phyloP scores from a whole-genome alignment of 1,140 invertebrate genomes.

The Dreissena polymorpha region DNA sequence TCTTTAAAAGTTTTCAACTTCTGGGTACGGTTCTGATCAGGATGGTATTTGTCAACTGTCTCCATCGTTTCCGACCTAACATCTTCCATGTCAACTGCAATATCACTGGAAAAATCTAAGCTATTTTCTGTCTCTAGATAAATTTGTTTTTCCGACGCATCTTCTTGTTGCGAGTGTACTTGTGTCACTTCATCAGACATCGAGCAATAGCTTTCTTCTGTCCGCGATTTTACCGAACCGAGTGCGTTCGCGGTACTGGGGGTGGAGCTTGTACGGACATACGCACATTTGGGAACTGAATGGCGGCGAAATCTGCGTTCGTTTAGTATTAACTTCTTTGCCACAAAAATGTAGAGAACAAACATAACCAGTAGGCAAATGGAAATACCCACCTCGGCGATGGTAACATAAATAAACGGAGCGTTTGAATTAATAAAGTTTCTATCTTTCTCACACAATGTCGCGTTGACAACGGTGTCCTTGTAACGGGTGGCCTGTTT shows the following conservation, averaged over 20 bases:
- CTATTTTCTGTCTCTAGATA: too few relatives aligned
- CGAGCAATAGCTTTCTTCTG: not conserved
- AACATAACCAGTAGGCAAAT: conserved; percentile 22
- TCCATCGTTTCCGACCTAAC: not conserved
- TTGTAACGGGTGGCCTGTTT: not conserved
- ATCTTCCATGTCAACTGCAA: not conserved
- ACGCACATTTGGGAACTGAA: too few relatives aligned
- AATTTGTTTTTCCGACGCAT: too few relatives aligned
- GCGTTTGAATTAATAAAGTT: not conserved
- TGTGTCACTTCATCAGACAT: not conserved
- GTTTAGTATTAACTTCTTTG: not conserved
- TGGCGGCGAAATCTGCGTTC: not conserved
- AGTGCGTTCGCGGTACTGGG: not conserved
- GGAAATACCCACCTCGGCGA: conserved; percentile 1
- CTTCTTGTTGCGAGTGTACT: too few relatives aligned
- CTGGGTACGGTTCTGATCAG: not conserved
- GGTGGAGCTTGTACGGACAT: not conserved
- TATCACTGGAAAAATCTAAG: too few relatives aligned
- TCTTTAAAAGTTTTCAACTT: not conserved
- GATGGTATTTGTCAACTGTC: not conserved
- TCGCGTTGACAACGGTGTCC: not conserved
- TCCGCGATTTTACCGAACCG: not conserved
- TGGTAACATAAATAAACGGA: conserved; percentile 5
- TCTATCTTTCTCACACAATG: conserved; percentile 47
- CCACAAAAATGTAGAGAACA: conserved; percentile 13